Conservation (phyloP, 2,797 vertebrate species). For the Taeniopygia guttata region DNA sequence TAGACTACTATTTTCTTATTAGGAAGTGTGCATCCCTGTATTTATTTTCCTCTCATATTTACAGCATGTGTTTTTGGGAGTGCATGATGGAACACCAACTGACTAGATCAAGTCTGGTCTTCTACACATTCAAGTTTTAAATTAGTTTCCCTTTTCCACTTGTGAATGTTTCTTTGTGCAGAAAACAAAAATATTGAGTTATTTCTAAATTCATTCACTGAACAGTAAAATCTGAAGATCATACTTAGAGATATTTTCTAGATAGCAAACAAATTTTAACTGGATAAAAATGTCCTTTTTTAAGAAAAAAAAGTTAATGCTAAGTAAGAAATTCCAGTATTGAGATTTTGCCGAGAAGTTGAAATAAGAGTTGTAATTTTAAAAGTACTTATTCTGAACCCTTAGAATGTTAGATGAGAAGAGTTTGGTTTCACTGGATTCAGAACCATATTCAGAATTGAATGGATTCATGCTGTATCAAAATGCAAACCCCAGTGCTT, state of each 20-base stretch:
- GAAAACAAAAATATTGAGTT: not conserved
- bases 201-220: not conserved
- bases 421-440: not conserved
- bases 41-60: not conserved
- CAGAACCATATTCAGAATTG: not conserved
- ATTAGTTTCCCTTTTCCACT: not conserved
- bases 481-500: not conserved
- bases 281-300: not conserved
- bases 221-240: not conserved
- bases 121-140: not conserved
- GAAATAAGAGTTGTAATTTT: not conserved
- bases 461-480: not conserved
- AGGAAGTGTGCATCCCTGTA: not conserved
- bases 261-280: not conserved
- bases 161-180: not conserved
- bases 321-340: not conserved
- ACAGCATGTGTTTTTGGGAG: not conserved
- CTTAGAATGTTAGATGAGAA: not conserved
- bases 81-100: not conserved
- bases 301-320: not conserved
- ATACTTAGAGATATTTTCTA: not conserved
- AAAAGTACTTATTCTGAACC: not conserved
- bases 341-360: not conserved
- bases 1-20: not conserved
- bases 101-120: not conserved